Evolutionary conservation across 2,113 vertebrate species (phyloP).

Genomic region (Psittacula cyanocephala): DNA sequence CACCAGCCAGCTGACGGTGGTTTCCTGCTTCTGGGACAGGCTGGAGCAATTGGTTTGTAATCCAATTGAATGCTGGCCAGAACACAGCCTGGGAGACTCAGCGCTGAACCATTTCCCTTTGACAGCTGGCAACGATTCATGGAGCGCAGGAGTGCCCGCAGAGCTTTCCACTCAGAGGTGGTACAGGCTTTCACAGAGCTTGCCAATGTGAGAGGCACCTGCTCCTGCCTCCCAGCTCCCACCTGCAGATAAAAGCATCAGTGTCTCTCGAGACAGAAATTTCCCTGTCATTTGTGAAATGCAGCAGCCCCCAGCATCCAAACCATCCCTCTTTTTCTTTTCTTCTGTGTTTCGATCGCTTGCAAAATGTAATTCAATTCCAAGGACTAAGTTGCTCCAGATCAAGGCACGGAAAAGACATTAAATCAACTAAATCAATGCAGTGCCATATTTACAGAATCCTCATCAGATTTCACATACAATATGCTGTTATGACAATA

Average conservation of each 20-base stretch:
- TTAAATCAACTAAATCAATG: background rate
- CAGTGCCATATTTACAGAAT: background rate
- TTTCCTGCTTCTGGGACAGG: conserved; percentile 36
- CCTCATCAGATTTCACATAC: background rate
- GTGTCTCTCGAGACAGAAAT: background rate
- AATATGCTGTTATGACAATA: background rate
- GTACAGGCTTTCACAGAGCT: background rate
- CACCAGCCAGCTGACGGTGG: background rate
- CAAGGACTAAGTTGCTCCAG: background rate
- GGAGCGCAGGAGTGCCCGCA: background rate
- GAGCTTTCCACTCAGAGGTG: background rate
- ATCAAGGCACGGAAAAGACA: background rate
- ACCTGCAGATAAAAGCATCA: background rate
- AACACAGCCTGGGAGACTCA: background rate
- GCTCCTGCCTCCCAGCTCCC: conserved; percentile 28
- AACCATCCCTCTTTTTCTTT: background rate
- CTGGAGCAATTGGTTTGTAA: conserved; percentile 27
- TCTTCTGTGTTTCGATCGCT: background rate
- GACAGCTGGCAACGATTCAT: conserved; percentile 15
- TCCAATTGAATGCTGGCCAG: conserved; percentile 13
- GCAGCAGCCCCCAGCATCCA: background rate
- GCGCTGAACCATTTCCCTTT: background rate
- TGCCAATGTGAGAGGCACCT: background rate
- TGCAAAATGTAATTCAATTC: background rate
- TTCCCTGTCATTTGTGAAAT: background rate